Evolutionary conservation across 2,797 vertebrate species (phyloP).

Genomic region (Triplophysa bombifrons): DNA sequence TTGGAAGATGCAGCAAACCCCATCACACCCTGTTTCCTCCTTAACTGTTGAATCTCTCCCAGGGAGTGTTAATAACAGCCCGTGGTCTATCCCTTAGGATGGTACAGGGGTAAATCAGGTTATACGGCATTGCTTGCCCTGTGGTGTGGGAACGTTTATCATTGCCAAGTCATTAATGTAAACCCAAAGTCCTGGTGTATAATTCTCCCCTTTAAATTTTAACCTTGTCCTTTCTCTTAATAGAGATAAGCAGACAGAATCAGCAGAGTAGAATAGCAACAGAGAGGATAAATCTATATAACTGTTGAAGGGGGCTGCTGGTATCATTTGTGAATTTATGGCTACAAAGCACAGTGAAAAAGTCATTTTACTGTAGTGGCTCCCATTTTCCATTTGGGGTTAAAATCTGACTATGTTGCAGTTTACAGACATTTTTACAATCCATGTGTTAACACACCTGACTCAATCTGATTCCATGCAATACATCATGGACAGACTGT

Average conservation of each 20-base stretch:
- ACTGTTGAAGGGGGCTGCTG: not conserved
- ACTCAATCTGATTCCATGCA: not conserved
- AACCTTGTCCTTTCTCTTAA: conserved; percentile 11
- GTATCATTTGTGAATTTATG: not conserved
- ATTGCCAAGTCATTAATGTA: not conserved
- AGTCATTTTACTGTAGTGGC: too few relatives aligned
- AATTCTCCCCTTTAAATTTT: not conserved
- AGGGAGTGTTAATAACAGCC: conserved; percentile 21
- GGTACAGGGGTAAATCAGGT: conserved; percentile 23
- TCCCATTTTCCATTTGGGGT: too few relatives aligned
- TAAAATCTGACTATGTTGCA: not conserved
- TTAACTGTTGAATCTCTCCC: conserved; percentile 6
- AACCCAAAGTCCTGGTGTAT: conserved; percentile 12
- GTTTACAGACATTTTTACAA: not conserved
- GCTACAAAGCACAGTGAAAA: not conserved
- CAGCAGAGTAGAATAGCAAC: not conserved
- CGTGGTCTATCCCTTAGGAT: not conserved
- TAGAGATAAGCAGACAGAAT: conserved; percentile 11
- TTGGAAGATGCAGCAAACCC: not conserved
- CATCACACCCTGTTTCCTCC: not conserved
- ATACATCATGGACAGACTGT: too few relatives aligned
- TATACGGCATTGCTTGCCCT: not conserved
- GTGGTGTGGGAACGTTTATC: not conserved
- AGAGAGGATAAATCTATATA: not conserved
- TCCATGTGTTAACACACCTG: not conserved